Evolutionary conservation across 2,113 vertebrate genomes (phyloP).

Genomic region (Panthera leo): DNA sequence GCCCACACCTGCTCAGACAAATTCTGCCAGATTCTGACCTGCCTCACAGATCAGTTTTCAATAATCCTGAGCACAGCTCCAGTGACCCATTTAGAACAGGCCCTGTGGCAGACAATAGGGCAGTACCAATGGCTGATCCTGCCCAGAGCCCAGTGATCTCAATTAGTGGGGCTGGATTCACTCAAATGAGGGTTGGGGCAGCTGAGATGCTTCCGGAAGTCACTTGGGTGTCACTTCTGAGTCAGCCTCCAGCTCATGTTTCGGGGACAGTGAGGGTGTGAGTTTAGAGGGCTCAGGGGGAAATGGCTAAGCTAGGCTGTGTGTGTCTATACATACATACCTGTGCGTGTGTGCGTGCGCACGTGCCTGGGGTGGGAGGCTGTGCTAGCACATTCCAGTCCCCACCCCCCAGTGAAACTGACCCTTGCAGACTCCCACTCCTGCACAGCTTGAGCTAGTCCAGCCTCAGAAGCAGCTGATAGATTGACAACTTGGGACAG

Average conservation of each 20-base stretch:
- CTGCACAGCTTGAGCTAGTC: neutral
- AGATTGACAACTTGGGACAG: neutral
- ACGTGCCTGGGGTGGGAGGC: neutral
- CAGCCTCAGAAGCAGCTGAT: neutral
- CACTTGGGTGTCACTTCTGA: slow-evolving; percentile 45
- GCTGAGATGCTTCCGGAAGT: slow-evolving; percentile 12
- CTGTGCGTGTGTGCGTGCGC: too few relatives aligned
- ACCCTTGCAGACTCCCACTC: neutral
- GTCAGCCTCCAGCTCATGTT: slow-evolving; percentile 19
- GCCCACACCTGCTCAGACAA: neutral
- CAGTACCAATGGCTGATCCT: neutral
- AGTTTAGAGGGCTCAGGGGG: neutral
- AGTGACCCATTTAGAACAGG: slow-evolving; percentile 60
- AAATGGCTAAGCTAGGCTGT: neutral
- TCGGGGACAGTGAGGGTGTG: neutral
- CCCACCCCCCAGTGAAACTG: neutral
- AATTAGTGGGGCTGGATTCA: slow-evolving; percentile 43
- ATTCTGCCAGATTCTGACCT: neutral
- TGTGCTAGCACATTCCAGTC: neutral
- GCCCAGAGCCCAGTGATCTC: neutral
- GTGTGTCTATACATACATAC: too few relatives aligned
- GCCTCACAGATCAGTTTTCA: neutral
- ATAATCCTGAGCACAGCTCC: neutral
- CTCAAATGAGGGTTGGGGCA: neutral
- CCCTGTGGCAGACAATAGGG: neutral